Base-by-base conservation (phyloP, 2,888 invertebrate genomes). In the Hydrotaea diabolus region DNA sequence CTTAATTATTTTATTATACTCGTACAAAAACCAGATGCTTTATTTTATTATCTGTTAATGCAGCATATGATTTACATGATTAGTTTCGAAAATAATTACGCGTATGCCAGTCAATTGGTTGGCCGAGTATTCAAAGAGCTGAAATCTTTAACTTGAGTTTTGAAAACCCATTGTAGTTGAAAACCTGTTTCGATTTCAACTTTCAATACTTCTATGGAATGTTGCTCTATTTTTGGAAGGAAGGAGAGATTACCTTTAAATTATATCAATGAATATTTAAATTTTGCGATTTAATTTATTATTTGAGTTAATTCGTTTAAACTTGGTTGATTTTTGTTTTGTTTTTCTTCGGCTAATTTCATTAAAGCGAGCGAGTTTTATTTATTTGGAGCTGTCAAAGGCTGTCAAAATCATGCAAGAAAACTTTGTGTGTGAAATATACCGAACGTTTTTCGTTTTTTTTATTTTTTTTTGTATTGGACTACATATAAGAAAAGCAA, bases 1-100 rank as follows among this genome's bases (percentile, higher is more conserved):
- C 9, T 76, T 76, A 39, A 66, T 76, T 76, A 39, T n/a, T 76
- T 66, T 17, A 53, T 53, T 46, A 74, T 69, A 46, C 49, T n/a
- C n/a, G n/a, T n/a, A n/a, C n/a, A n/a, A n/a, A n/a, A 69, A 69
- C 9, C 13, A 39, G 13, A 69, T 69, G 69, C 23, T 23, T 69
- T 46, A 21, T 23, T 43, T 46, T 69, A 69, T 23, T 69, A 69
- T 21, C 69, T 69, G 69, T 23, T 66, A 66, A 66, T 66, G 7
- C 11, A 43, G 43, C 43, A 19, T 23, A 43, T 15, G 43, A 69
- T 69, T 69, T 69, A 46, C 69, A 69, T 69, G 43, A 69, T 69
- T 69, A 15, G 69, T 69, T 39, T 43, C 9, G 46, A 69, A 69
- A 15, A 11, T 19, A 69, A 69, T 46, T 39, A 36, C 8, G n/a